Conservation (phyloP, 2,888 invertebrate species). For the Sesamia inferens region DNA sequence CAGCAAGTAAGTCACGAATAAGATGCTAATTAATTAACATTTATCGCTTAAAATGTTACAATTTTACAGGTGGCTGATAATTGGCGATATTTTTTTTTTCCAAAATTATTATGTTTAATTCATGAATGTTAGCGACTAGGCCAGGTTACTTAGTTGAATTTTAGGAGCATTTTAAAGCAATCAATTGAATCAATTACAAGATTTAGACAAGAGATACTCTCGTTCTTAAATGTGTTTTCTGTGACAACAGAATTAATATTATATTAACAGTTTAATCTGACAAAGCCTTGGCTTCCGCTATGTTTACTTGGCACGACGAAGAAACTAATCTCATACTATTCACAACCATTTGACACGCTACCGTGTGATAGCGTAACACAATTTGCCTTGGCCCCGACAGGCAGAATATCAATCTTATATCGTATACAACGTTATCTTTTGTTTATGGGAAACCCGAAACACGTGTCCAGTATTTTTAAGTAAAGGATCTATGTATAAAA, state of each 20-base stretch:
- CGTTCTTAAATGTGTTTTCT: neutral
- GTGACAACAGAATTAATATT: neutral
- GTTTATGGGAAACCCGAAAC: too few species aligned
- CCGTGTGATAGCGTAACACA: too few species aligned
- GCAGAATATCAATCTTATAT: too few species aligned
- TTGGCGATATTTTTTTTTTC: conserved; percentile 49
- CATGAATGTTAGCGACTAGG: neutral
- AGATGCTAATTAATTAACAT: conserved; percentile 52
- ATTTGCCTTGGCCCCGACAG: neutral
- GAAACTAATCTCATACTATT: neutral
- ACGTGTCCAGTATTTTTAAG: too few species aligned
- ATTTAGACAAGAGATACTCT: neutral
- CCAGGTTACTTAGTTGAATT: neutral
- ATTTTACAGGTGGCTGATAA: conserved; percentile 68
- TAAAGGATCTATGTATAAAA: too few species aligned
- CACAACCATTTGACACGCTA: neutral
- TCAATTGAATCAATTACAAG: neutral
- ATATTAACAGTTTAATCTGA: neutral
- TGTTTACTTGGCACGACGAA: neutral
- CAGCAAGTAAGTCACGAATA: conserved; percentile 90
- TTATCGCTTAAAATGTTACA: conserved; percentile 47
- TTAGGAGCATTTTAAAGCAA: neutral
- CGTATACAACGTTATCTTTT: too few species aligned
- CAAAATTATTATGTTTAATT: conserved; percentile 36
- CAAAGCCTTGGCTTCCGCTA: neutral